Conservation (phyloP, 2,888 invertebrate species). For the Heliconius ismenius region DNA sequence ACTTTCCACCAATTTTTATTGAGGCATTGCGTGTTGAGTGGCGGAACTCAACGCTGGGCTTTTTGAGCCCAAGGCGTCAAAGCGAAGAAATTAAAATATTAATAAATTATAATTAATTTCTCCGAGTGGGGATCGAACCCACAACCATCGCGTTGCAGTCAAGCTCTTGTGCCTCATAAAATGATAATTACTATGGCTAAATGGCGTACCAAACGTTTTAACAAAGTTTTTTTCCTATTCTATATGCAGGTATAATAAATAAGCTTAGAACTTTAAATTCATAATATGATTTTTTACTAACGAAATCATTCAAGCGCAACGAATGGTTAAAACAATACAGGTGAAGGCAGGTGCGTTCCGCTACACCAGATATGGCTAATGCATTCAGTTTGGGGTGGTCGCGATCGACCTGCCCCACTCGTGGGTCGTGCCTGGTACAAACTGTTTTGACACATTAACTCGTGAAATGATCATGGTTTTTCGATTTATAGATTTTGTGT, state of each 20-base stretch:
- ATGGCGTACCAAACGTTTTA: neutral
- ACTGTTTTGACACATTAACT: slow-evolving; percentile 16
- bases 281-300: neutral
- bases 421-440: slow-evolving; percentile 14
- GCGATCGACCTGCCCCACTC: slow-evolving; percentile 20
- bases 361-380: slow-evolving; percentile 41
- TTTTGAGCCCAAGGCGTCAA: too few species aligned
- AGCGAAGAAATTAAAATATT: too few species aligned
- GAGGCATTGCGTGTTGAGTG: too few species aligned
- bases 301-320: neutral
- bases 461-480: slow-evolving; percentile 8
- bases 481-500: neutral
- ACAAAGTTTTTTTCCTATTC: neutral
- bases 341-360: slow-evolving; percentile 30
- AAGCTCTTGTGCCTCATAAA: too few species aligned
- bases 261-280: neutral
- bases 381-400: slow-evolving; percentile 30
- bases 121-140: too few species aligned
- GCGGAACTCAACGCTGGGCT: too few species aligned
- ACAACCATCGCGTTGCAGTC: too few species aligned
- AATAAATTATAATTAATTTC: too few species aligned
- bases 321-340: slow-evolving; percentile 19
- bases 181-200: too few species aligned
- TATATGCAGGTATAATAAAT: neutral
- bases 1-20: too few species aligned